A percentile compares a stretch with the other conserved stretches of the same genome.
Conservation (phyloP, 2,113 vertebrate species). For the Xiphophorus maculatus region DNA sequence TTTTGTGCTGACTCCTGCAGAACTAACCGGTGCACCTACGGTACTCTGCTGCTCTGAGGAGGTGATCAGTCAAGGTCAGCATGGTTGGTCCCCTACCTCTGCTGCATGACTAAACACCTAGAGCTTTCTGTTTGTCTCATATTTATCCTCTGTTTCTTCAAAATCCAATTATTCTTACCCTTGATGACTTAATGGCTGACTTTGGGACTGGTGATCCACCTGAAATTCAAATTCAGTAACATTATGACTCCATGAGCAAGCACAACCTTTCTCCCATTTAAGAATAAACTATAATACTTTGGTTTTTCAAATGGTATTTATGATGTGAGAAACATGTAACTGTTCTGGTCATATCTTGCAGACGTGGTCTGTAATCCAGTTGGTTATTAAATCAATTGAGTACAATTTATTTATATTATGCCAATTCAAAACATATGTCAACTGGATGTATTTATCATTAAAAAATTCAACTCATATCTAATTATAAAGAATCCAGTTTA, state of each 20-base stretch:
- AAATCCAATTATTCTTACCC: constrained; percentile 55
- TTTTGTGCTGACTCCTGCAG: constrained; percentile 62
- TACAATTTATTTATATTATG: too few relatives aligned
- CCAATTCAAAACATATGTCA: neutral
- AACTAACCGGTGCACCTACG: constrained; percentile 21
- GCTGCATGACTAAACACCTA: constrained; percentile 57
- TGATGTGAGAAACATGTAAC: neutral
- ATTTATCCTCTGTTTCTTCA: constrained; percentile 32
- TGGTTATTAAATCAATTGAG: too few relatives aligned
- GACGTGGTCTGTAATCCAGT: too few relatives aligned
- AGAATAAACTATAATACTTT: constrained; percentile 1
- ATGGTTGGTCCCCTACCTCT: constrained; percentile 27
- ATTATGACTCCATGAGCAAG: constrained; percentile 3
- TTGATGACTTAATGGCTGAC: constrained; percentile 37
- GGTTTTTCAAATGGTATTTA: constrained; percentile 4
- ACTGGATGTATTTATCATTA: neutral
- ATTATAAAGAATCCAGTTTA: neutral
- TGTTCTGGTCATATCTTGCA: neutral
- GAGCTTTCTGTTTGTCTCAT: constrained; percentile 30
- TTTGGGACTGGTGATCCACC: constrained; percentile 2
- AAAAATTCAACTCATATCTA: neutral
- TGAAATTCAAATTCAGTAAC: constrained; percentile 34
- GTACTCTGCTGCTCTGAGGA: constrained; percentile 31
- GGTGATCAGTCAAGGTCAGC: constrained; percentile 67
- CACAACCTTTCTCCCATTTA: neutral